Evolutionary conservation across 2,113 vertebrate genomes (phyloP), one percentile per base, ranked within the genome.

Genomic region (Diphyllodes magnificus): DNA sequence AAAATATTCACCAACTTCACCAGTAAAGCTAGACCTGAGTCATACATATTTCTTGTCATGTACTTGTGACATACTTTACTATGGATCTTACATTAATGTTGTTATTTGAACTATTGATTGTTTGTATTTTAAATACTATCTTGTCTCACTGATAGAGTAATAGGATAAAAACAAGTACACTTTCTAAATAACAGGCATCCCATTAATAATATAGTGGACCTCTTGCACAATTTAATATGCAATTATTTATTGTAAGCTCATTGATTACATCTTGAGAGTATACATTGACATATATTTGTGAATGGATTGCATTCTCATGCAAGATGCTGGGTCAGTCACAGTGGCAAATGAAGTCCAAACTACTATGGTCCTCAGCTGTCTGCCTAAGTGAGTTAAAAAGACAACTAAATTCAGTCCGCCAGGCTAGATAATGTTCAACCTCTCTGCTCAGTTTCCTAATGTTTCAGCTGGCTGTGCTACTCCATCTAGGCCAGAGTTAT

Each of bases 251-350:
- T 89, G 37, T 68, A 84, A 80, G 75, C 40, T 79, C 13, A 2
- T 40, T 56, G 72, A 50, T 92, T 95, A 83, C 70, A 94, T 51
- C 70, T 91, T 84, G 42, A 92, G 82, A 64, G n/a, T 39, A 73
- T 54, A 28, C 15, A 54, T 56, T 56, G 90, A 86, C 63, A 71
- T 56, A 20, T 68, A 94, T 88, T 77, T 93, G 66, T 12, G 1
- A 69, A 86, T 65, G 14, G 30, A 53, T 10, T 68, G 45, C 5
- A 3, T 59, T 86, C 16, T 75, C 14, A 21, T 82, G 84, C 65
- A 77, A 90, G 64, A 31, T 64, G 30, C 65, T 93, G 79, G 51
- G 77, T 94, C 79, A 92, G 53, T 81, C 54, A 45, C n/a, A 53
- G 69, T 95, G 64, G 84, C 88, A 92, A 72, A 65, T 66, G 40